Conservation (phyloP, 1,140 invertebrate species). For the Globodera ellingtonae region DNA sequence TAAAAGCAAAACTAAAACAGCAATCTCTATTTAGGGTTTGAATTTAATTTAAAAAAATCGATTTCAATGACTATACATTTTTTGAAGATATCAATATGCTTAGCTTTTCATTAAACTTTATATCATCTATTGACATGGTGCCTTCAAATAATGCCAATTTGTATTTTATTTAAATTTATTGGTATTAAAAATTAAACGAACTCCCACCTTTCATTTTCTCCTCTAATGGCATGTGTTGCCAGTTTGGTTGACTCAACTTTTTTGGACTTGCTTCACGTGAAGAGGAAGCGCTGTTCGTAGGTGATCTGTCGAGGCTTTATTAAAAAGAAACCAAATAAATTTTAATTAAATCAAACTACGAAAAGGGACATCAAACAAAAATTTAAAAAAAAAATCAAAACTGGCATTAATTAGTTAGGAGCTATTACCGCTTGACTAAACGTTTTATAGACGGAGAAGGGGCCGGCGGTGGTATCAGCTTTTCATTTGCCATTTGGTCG, state of each 20-base stretch:
- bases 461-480: background rate
- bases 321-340: background rate
- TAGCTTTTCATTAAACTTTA: too few relatives aligned
- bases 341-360: too few relatives aligned
- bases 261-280: background rate
- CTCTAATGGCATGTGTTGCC: background rate
- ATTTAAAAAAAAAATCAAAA: too few relatives aligned
- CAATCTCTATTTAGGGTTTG: too few relatives aligned
- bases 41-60: too few relatives aligned
- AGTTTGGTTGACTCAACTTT: background rate
- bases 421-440: background rate
- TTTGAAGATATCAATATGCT: too few relatives aligned
- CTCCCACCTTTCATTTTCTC: background rate
- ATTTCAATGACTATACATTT: too few relatives aligned
- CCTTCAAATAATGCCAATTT: background rate
- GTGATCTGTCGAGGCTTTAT: background rate
- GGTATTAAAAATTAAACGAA: background rate
- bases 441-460: background rate
- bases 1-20: too few relatives aligned
- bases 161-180: background rate
- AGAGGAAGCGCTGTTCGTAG: background rate
- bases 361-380: too few relatives aligned
- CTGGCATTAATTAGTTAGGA: background rate
- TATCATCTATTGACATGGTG: too few relatives aligned
- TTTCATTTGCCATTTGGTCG: background rate